These are phyloP conservation scores for Archilochus colubris DNA, from an alignment of 2,113 vertebrate genomes.

Conservation along the genomic window DNA sequence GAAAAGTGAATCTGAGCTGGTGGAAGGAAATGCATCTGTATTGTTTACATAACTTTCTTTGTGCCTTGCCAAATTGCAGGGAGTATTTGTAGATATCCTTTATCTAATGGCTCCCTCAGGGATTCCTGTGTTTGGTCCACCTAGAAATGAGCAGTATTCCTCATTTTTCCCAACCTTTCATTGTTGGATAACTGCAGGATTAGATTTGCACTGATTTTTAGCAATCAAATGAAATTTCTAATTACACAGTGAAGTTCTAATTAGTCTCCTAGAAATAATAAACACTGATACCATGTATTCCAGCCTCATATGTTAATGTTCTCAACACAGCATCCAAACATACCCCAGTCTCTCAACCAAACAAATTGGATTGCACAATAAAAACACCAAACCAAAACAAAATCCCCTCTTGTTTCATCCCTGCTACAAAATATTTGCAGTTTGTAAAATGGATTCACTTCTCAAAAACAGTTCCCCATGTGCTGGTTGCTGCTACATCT, in stretches of 20 bases:
- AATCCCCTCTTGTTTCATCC: neutral
- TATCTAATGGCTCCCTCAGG: neutral
- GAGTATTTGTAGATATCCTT: neutral
- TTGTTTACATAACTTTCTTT: neutral
- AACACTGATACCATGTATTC: neutral
- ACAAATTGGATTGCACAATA: neutral
- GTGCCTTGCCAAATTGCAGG: neutral
- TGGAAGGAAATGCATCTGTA: neutral
- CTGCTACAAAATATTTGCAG: neutral
- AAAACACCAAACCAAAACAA: neutral
- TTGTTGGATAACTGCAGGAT: slow-evolving; percentile 7
- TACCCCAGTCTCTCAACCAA: neutral
- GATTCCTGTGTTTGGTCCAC: neutral
- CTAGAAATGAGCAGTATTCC: neutral
- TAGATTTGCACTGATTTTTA: neutral
- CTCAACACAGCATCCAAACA: neutral
- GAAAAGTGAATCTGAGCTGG: neutral
- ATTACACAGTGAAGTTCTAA: slow-evolving; percentile 25
- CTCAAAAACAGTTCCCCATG: fast-evolving
- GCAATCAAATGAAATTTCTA: slow-evolving; percentile 54
- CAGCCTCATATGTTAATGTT: neutral
- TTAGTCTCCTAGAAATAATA: slow-evolving; percentile 34
- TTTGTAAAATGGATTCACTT: neutral
- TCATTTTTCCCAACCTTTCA: slow-evolving; percentile 19
- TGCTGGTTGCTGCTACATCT: neutral